These are phyloP conservation scores for Hyposoter dolosus DNA, from an alignment of 2,888 invertebrate species.

Conservation along the genomic window DNA sequence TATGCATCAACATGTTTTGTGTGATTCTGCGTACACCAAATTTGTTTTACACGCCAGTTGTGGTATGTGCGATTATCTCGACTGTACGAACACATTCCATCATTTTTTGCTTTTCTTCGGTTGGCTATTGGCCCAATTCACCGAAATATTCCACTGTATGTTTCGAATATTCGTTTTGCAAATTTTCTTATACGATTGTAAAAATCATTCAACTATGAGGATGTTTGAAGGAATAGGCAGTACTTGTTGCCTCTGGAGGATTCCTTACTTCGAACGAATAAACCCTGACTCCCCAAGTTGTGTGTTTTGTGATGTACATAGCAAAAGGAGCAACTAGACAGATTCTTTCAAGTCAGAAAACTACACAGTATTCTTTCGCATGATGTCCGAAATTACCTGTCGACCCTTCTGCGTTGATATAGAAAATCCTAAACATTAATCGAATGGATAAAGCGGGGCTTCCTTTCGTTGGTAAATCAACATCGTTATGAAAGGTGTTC, in stretches of 20 bases:
- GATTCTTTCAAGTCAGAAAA: too few relatives aligned
- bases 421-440: too few relatives aligned
- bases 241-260: background rate
- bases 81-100: background rate
- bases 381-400: too few relatives aligned
- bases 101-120: background rate
- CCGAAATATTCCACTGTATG: slow-evolving; percentile 3
- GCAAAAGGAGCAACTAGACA: too few relatives aligned
- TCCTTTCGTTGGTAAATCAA: too few relatives aligned
- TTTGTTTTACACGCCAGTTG: slow-evolving; percentile 51
- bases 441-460: too few relatives aligned
- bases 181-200: background rate
- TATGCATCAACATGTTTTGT: slow-evolving; percentile 75
- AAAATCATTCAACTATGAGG: slow-evolving; percentile 14
- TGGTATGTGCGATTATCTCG: slow-evolving; percentile 15
- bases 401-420: too few relatives aligned
- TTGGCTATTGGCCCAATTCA: background rate
- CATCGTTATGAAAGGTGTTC: too few relatives aligned
- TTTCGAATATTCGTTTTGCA: slow-evolving; percentile 1
- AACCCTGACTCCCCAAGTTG: background rate
- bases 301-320: too few relatives aligned
- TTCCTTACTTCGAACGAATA: background rate
- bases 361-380: too few relatives aligned
- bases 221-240: background rate
- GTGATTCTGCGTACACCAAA: slow-evolving; percentile 69